phyloP scores from a whole-genome alignment of 2,888 invertebrate species.

The Tachina lurida region DNA sequence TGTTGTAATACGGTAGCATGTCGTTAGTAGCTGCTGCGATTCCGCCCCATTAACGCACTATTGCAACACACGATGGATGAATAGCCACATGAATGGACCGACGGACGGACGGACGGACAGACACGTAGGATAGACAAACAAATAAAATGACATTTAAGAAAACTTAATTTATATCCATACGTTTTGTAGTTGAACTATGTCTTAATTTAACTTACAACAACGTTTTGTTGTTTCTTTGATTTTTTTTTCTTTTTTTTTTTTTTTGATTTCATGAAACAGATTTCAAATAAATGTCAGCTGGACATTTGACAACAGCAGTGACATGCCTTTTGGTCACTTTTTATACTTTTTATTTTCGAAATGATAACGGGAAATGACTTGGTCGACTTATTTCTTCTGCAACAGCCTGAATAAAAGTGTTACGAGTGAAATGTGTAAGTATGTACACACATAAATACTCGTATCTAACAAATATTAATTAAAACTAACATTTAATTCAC shows the following conservation, averaged over 20 bases:
- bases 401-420: conserved; percentile 13
- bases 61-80: conserved; percentile 49
- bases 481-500: conserved; percentile 36
- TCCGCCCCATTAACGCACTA: conserved; percentile 51
- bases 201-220: conserved; percentile 51
- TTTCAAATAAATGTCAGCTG: conserved; percentile 64
- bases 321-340: conserved; percentile 66
- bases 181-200: conserved; percentile 46
- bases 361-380: conserved; percentile 49
- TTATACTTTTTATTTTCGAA: conserved; percentile 55
- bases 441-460: background rate
- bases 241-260: background rate
- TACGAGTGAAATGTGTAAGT: background rate
- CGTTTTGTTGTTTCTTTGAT: conserved; percentile 26
- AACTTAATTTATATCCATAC: conserved; percentile 45
- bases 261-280: conserved; percentile 37
- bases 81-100: background rate
- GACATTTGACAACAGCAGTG: conserved; percentile 61
- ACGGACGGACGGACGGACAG: conserved; percentile 2
- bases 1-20: conserved; percentile 66
- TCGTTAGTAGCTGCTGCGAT: conserved; percentile 39
- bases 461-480: conserved; percentile 6
- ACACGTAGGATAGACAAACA: conserved; percentile 3
- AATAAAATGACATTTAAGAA: conserved; percentile 58
- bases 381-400: conserved; percentile 24